Evolutionary conservation across 2,888 invertebrate genomes (phyloP).

Genomic region (Cephus spinipes): DNA sequence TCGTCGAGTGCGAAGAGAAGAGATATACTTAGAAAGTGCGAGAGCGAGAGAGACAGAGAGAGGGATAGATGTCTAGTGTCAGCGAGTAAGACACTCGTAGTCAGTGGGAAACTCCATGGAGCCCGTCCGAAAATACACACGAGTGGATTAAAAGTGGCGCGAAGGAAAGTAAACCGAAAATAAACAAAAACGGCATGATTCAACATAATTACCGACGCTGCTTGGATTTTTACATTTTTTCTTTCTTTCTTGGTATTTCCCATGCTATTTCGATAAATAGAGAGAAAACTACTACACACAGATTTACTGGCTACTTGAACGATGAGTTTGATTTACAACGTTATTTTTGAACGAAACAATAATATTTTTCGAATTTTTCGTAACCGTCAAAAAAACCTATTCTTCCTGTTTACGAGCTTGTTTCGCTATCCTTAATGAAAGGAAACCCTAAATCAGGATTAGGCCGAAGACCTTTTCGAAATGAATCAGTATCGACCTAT

Average conservation of each 20-base stretch:
- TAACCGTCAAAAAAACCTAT: not conserved
- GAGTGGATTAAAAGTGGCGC: not conserved
- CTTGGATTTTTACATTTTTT: not conserved
- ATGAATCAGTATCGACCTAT: not conserved
- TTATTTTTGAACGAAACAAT: not conserved
- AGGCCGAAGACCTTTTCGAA: not conserved
- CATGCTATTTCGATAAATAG: not conserved
- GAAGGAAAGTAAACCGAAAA: not conserved
- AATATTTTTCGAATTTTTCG: not conserved
- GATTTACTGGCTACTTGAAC: too few relatives aligned
- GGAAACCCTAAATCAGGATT: not conserved
- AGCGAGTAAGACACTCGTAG: not conserved
- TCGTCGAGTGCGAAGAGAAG: not conserved
- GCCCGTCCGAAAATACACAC: not conserved
- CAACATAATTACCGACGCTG: not conserved
- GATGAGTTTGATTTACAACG: not conserved
- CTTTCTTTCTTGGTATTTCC: not conserved
- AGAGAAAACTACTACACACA: not conserved
- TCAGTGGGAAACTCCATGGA: not conserved
- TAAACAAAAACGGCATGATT: not conserved
- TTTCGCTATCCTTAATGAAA: not conserved
- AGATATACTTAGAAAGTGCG: not conserved
- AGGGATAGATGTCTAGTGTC: slow-evolving; percentile 7
- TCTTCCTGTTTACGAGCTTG: not conserved
- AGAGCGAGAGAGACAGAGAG: slow-evolving; percentile 14